Base-by-base conservation (phyloP, 1,140 invertebrate genomes). In the Macrotrachela quadricornifera region DNA sequence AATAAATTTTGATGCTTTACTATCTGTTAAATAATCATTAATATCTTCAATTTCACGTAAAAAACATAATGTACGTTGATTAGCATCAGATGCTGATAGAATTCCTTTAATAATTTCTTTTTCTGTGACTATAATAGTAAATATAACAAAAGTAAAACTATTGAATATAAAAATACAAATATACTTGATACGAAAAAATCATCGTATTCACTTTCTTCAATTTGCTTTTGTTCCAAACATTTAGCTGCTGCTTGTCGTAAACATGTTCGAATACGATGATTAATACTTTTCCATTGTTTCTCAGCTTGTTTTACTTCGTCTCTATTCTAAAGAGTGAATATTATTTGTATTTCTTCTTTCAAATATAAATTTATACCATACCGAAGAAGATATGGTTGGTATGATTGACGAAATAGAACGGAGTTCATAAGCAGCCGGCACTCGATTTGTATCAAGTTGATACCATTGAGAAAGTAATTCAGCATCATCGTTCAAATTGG, bases 1-100 rank as follows among this genome's bases (percentile, higher is more conserved):
- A n/a, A 30, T 52, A 30, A 52, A 52, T 30, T 66, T 85, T 83
- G 61, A 83, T n/a, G n/a, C n/a, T n/a, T n/a, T n/a, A n/a, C n/a
- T n/a, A n/a, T n/a, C n/a, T 80, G 46, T 14, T 6, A 6, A 14
- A 11, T 43, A 36, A 47, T 54, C 48, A 21, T 15, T 37, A 1
- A 48, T 16, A 16, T 48, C 52, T 48, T 41, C 45, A n/a, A 54
- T 54, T 40, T 54, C 52, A 21, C 52, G 38, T 41, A 42, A 16
- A 44, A 54, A 48, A 44, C 12, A 48, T n/a, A 54, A 16, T 21
- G 17, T 38, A 38, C 40, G 41, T 48, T n/a, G 12, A 6, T 48
- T 15, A 9, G 18, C 13, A 49, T 54, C 44, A 40, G 47, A 42
- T 4, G 39, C 45, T 42, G 10, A 48, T 17, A 54, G 38, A 9